Conservation (phyloP, 2,888 invertebrate species). For the Agrotis puta region DNA sequence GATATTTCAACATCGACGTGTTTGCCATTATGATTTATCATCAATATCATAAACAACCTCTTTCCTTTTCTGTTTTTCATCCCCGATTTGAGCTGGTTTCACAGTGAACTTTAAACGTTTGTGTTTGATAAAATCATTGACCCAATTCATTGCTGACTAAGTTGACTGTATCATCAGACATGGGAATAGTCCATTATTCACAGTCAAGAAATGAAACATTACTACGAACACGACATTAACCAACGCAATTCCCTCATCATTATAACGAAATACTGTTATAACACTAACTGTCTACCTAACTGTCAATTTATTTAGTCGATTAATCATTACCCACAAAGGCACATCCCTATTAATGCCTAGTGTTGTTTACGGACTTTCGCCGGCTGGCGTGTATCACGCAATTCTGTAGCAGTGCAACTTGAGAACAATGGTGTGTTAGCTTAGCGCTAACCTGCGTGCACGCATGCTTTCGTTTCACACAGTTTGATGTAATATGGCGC, state of each 20-base stretch:
- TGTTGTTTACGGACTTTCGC: slow-evolving; percentile 79
- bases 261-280: slow-evolving; percentile 57
- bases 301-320: slow-evolving; percentile 50
- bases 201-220: slow-evolving; percentile 2
- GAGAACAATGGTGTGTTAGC: slow-evolving; percentile 76
- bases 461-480: slow-evolving; percentile 70
- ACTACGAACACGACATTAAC: slow-evolving; percentile 15
- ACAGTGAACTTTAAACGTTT: neutral
- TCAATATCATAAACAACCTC: too few species aligned
- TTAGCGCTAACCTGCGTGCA: slow-evolving; percentile 68
- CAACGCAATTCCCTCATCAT: slow-evolving; percentile 38
- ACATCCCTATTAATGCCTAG: slow-evolving; percentile 73
- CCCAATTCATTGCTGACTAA: neutral
- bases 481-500: slow-evolving; percentile 63
- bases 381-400: slow-evolving; percentile 74
- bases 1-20: neutral
- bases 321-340: slow-evolving; percentile 58
- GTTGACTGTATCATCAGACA: neutral
- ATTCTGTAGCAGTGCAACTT: slow-evolving; percentile 66
- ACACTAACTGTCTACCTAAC: slow-evolving; percentile 44
- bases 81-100: too few species aligned
- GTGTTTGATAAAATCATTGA: too few species aligned
- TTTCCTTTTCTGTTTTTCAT: too few species aligned
- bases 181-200: neutral
- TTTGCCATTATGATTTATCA: neutral